Conservation (phyloP, 2,888 invertebrate genomes). For the Rhagophthalmus giganteus region DNA sequence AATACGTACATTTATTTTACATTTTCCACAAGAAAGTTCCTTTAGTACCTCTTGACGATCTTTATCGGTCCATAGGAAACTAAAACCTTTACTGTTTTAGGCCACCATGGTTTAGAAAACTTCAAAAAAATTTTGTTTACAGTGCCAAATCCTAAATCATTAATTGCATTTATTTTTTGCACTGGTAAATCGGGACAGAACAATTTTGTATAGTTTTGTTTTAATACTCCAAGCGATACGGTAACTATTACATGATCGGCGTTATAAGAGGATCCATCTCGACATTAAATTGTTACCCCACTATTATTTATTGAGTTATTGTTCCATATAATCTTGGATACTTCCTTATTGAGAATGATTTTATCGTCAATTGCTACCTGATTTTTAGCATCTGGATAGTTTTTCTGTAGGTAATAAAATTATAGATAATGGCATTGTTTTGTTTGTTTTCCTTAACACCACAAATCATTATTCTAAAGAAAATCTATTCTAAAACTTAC, state of each 20-base stretch:
- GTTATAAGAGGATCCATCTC: conserved; percentile 57
- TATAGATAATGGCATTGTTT: too few relatives aligned
- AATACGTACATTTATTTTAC: too few relatives aligned
- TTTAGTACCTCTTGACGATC: neutral
- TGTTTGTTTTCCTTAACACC: too few relatives aligned
- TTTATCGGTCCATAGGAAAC: neutral
- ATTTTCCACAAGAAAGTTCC: neutral
- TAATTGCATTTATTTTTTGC: conserved; percentile 58
- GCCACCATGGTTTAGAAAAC: conserved; percentile 67
- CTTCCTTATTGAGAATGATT: conserved; percentile 33
- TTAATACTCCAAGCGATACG: conserved; percentile 67
- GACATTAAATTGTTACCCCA: conserved; percentile 53
- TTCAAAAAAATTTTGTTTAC: conserved; percentile 66
- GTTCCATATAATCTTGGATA: conserved; percentile 30
- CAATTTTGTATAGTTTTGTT: conserved; percentile 57
- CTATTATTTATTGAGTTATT: conserved; percentile 1
- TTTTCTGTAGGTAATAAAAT: too few relatives aligned
- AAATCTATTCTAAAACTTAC: too few relatives aligned
- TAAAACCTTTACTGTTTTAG: neutral
- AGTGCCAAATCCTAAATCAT: conserved; percentile 64
- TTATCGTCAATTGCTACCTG: conserved; percentile 34
- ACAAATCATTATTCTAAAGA: too few relatives aligned
- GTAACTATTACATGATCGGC: conserved; percentile 68
- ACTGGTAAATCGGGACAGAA: conserved; percentile 60
- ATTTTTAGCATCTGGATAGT: neutral